These are phyloP conservation scores for Sialia sialis DNA, from an alignment of 2,113 vertebrate species.

Conservation along the genomic window DNA sequence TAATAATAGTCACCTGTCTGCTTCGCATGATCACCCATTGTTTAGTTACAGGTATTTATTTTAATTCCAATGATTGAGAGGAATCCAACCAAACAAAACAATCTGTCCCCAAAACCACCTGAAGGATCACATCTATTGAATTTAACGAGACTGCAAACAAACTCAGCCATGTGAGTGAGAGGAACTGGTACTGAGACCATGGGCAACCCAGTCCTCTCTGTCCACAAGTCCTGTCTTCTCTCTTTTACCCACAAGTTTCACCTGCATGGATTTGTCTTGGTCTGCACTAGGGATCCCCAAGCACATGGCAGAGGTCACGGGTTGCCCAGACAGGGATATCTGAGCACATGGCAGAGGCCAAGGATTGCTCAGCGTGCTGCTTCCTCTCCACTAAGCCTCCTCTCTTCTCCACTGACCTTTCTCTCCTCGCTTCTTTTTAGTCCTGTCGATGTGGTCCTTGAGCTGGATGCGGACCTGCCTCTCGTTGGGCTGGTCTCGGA, in stretches of 20 bases:
- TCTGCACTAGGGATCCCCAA: background rate
- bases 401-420: constrained; percentile 80
- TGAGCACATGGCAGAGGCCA: background rate
- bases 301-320: background rate
- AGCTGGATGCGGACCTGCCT: constrained; percentile 98
- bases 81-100: background rate
- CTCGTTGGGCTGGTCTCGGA: constrained; percentile 94
- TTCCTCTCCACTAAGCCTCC: constrained; percentile 64
- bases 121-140: background rate
- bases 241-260: rapidly evolving
- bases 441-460: constrained; percentile 98
- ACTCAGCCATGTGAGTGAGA: background rate
- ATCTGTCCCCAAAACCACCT: background rate
- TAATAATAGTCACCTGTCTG: background rate
- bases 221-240: too few species aligned
- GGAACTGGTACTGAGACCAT: background rate
- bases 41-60: background rate
- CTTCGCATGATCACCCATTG: background rate
- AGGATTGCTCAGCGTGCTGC: background rate
- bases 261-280: rapidly evolving
- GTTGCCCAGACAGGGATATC: background rate
- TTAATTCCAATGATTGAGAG: background rate
- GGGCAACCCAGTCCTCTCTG: background rate
- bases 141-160: background rate
- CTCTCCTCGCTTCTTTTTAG: constrained; percentile 96